Conservation (phyloP, 2,888 invertebrate species). For the Bellardia pandia region DNA sequence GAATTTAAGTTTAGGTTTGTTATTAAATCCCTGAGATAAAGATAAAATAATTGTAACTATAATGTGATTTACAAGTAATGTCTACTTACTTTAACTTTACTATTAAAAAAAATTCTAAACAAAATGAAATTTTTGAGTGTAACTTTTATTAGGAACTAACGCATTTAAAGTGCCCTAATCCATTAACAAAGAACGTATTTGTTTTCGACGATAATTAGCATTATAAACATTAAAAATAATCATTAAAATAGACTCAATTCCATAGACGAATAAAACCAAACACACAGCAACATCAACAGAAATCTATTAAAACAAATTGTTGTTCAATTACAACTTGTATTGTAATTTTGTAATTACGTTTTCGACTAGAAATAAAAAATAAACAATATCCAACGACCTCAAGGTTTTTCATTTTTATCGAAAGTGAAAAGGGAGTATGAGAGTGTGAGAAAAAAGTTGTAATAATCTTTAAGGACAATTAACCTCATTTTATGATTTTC, state of each 20-base stretch:
- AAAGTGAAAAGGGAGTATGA: not conserved
- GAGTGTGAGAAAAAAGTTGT: not conserved
- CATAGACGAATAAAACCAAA: constrained; percentile 32
- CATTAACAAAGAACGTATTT: constrained; percentile 50
- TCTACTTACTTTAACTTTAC: too few species aligned
- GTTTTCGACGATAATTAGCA: constrained; percentile 43
- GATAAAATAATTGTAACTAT: too few species aligned
- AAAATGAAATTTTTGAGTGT: not conserved
- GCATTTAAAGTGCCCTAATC: constrained; percentile 40
- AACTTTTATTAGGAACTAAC: constrained; percentile 7
- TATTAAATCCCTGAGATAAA: too few species aligned
- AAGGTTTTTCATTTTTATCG: not conserved
- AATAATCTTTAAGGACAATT: constrained; percentile 45
- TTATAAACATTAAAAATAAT: constrained; percentile 60
- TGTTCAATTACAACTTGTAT: constrained; percentile 49
- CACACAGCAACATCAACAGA: not conserved
- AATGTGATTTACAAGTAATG: too few species aligned
- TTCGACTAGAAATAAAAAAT: not conserved
- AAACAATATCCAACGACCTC: not conserved
- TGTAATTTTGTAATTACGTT: constrained; percentile 33
- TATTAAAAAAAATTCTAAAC: not conserved
- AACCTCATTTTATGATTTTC: constrained; percentile 41
- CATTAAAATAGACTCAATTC: constrained; percentile 43
- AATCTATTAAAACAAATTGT: constrained; percentile 47
- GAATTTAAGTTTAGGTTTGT: too few species aligned